Percentiles rank a stretch among this genome's conserved stretches.
Evolutionary conservation across 2,113 vertebrate species (phyloP).

Genomic region (Ranitomeya imitator): DNA sequence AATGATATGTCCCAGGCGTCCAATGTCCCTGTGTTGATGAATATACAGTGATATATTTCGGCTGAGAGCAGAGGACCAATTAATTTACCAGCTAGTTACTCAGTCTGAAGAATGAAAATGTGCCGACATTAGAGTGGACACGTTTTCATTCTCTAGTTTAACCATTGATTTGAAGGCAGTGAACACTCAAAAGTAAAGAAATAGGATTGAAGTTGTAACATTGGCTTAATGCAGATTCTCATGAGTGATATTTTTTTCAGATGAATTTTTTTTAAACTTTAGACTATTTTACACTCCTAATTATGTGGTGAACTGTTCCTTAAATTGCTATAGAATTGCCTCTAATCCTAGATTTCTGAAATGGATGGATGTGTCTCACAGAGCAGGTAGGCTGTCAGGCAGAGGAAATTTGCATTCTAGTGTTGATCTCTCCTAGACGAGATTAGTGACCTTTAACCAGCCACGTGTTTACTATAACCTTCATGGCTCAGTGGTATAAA

Average conservation of each 20-base stretch:
- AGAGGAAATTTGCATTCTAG: not conserved
- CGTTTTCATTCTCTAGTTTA: conserved; percentile 55
- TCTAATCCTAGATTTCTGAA: not conserved
- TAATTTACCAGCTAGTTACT: conserved; percentile 61
- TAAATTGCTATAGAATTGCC: not conserved
- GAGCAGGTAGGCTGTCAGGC: no score
- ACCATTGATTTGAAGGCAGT: conserved; percentile 39
- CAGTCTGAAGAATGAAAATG: conserved; percentile 51
- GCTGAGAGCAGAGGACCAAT: conserved; percentile 59
- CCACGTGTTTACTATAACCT: not conserved
- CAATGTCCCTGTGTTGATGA: conserved; percentile 57
- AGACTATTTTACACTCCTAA: not conserved
- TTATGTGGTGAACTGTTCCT: not conserved
- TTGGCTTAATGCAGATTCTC: not conserved
- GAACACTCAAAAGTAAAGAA: conserved; percentile 1
- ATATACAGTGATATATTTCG: conserved; percentile 62
- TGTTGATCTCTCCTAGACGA: not conserved
- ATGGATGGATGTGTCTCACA: not conserved
- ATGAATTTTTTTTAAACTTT: not conserved
- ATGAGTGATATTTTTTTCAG: not conserved
- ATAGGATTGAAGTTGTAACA: not conserved
- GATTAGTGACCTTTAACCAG: not conserved
- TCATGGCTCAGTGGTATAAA: no score
- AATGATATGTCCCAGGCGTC: conserved; percentile 51
- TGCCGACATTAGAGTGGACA: conserved; percentile 31